Evolutionary conservation across 2,797 vertebrate species (phyloP), one percentile per base, ranked within the genome.

Genomic region (Ctenosaura bakeri): DNA sequence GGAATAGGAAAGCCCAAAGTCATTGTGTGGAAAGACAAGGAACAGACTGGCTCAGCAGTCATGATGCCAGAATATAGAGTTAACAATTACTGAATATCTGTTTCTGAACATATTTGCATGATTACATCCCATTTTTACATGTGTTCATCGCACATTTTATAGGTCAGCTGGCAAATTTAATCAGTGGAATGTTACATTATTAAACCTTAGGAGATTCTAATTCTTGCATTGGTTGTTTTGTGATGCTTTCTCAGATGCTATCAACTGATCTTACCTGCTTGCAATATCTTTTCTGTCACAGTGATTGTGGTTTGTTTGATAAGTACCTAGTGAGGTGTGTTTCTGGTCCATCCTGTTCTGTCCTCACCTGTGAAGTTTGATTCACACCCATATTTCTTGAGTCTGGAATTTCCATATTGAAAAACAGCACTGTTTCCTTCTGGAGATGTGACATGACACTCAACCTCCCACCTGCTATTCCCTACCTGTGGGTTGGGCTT

Each of bases 11-110:
- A 46, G 38, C 22, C 10, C 6, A 66, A 66, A 66, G 24, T 66
- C 38, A 64, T 13, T 18, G 9, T 10, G n/a, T 35, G n/a, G 52
- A 10, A 82, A 82, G n/a, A 29, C 38, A 46, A 83, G 14, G 38
- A 26, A 8, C 14, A 83, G 59, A 38, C n/a, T 35, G 12, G 18
- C 18, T 59, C 54, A 82, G 54, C 16, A 91, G 16, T 50, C 20
- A 77, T 54, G 24, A 8, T 16, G 50, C 32, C 0, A 89, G 76
- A 85, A 64, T 42, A 88, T 89, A 42, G 64, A 4, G 59, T 10
- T 62, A 87, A 84, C 91, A 90, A 73, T 12, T 24, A 54, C 42
- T 46, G 42, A 46, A 46, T 85, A 77, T 73, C 91, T 91, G 83
- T 79, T 2, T 24, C 93, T 0, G 0, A 6, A 62, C 69, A 42